A percentile compares a stretch with the other conserved stretches of the same genome.
Evolutionary conservation across 2,113 vertebrate genomes (phyloP).

Genomic region (Pipa parva): DNA sequence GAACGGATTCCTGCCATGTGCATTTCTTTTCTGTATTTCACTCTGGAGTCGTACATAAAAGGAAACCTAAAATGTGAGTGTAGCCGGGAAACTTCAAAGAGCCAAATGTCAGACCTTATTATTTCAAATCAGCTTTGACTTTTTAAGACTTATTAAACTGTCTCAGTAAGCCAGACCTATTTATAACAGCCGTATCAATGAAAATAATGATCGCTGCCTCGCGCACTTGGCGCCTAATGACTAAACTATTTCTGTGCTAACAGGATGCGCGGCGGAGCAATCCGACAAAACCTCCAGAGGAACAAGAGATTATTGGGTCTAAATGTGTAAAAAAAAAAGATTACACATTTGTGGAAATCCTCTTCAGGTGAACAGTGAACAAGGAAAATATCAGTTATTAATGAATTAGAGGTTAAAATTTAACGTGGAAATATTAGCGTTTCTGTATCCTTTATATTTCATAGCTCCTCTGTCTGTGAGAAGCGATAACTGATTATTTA

Average conservation of each 20-base stretch:
- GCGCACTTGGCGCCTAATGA: constrained; percentile 11
- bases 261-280: neutral
- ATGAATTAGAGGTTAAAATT: no score
- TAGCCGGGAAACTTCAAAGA: constrained; percentile 60
- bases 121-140: constrained; percentile 64
- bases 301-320: no score
- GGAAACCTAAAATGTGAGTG: constrained; percentile 56
- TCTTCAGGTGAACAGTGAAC: no score
- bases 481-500: no score
- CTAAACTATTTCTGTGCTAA: neutral
- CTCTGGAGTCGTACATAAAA: constrained; percentile 60
- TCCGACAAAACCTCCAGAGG: no score
- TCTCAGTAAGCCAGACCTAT: constrained; percentile 55
- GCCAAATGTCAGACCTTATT: constrained; percentile 58
- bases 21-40: constrained; percentile 55
- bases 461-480: no score
- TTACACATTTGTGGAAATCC: no score
- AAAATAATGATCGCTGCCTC: constrained; percentile 47
- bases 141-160: constrained; percentile 59
- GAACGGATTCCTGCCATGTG: constrained; percentile 41
- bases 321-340: no score
- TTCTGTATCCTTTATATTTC: no score
- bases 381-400: no score
- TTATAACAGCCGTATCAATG: constrained; percentile 51
- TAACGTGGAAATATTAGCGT: no score